phyloP scores from a whole-genome alignment of 2,888 invertebrate species.

The Reticulitermes lucifugus region DNA sequence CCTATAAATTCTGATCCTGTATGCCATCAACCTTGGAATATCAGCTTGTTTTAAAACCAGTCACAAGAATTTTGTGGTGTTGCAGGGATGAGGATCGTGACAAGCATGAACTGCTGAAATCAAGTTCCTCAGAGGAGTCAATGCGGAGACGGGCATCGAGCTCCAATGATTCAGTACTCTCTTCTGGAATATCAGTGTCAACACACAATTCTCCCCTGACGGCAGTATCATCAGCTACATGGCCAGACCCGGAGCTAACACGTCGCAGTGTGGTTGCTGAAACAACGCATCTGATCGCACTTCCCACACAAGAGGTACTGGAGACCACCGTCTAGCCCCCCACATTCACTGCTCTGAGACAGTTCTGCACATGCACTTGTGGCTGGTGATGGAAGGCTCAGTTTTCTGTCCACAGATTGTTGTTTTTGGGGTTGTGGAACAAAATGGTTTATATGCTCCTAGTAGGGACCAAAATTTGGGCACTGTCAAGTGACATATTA shows the following conservation, averaged over 20 bases:
- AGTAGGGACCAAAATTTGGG: too few relatives aligned
- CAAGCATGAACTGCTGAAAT: slow-evolving; percentile 70
- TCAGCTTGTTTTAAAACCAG: too few relatives aligned
- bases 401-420: neutral
- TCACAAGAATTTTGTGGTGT: neutral
- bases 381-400: neutral
- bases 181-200: slow-evolving; percentile 63
- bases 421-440: neutral
- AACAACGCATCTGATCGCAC: slow-evolving; percentile 46
- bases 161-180: slow-evolving; percentile 71
- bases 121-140: slow-evolving; percentile 69
- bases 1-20: too few relatives aligned
- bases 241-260: slow-evolving; percentile 50
- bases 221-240: slow-evolving; percentile 47
- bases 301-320: slow-evolving; percentile 69
- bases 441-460: too few relatives aligned
- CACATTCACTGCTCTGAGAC: slow-evolving; percentile 1
- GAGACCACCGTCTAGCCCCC: slow-evolving; percentile 73
- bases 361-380: neutral
- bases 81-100: slow-evolving; percentile 75
- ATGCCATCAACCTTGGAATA: too few relatives aligned
- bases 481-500: too few relatives aligned
- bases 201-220: slow-evolving; percentile 59
- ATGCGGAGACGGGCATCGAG: slow-evolving; percentile 71
- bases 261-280: slow-evolving; percentile 46